A percentile compares a stretch with the other conserved stretches of the same genome.
Evolutionary conservation across 2,888 invertebrate genomes (phyloP).

Genomic region (Eueremaeus valkanovi): DNA sequence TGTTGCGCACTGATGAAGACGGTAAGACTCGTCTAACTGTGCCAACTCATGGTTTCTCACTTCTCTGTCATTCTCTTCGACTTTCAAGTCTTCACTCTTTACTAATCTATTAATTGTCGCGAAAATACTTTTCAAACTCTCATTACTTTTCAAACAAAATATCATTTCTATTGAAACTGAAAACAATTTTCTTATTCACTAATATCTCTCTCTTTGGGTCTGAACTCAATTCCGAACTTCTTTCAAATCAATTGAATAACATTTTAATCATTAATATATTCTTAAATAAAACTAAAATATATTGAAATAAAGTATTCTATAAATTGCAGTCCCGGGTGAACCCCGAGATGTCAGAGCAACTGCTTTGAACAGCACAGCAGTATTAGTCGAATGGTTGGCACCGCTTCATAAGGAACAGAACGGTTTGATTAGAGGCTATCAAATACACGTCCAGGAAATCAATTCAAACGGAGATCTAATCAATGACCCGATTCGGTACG

Average conservation of each 20-base stretch:
- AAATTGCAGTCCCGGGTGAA: constrained; percentile 83
- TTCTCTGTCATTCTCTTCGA: constrained; percentile 8
- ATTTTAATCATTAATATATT: not conserved
- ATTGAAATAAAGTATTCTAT: constrained; percentile 43
- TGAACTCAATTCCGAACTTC: not conserved
- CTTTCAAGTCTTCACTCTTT: not conserved
- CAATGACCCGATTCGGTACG: constrained; percentile 80
- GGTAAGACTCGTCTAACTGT: constrained; percentile 65
- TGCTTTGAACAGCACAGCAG: constrained; percentile 90
- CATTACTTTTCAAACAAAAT: not conserved
- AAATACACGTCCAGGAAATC: constrained; percentile 88
- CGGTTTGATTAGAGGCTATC: constrained; percentile 93
- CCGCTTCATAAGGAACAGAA: constrained; percentile 86
- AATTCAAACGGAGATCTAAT: constrained; percentile 74
- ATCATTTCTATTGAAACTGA: not conserved
- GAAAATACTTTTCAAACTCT: not conserved
- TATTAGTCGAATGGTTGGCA: constrained; percentile 90
- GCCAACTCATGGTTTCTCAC: constrained; percentile 5
- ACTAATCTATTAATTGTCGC: not conserved
- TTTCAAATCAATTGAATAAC: not conserved
- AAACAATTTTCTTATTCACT: not conserved
- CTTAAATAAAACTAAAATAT: not conserved
- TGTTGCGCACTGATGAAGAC: constrained; percentile 93
- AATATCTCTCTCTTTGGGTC: not conserved
- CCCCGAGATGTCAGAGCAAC: constrained; percentile 86